phyloP scores from a whole-genome alignment of 2,888 invertebrate species.

The Hemithea aestivaria region DNA sequence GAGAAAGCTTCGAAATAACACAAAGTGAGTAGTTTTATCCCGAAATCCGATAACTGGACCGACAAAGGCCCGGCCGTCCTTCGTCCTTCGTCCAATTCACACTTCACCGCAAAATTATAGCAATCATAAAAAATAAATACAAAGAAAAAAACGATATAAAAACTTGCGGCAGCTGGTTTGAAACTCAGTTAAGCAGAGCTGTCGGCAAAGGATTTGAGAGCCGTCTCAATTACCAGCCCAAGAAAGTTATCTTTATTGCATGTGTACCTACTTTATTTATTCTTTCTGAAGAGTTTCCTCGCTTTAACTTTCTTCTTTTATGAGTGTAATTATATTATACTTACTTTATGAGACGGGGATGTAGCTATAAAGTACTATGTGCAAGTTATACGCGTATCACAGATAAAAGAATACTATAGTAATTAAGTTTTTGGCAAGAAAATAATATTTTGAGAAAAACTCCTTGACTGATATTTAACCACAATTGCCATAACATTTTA shows the following conservation, averaged over 20 bases:
- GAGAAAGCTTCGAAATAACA: slow-evolving; percentile 3
- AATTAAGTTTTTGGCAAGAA: too few relatives aligned
- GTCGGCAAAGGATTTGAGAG: slow-evolving; percentile 59
- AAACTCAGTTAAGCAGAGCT: slow-evolving; percentile 55
- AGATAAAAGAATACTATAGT: too few relatives aligned
- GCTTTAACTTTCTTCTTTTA: slow-evolving; percentile 25
- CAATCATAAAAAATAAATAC: slow-evolving; percentile 43
- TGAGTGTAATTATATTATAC: slow-evolving; percentile 16
- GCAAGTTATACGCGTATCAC: background rate
- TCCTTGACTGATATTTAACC: too few relatives aligned
- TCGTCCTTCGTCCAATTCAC: slow-evolving; percentile 14
- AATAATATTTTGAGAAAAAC: too few relatives aligned
- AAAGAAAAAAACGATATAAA: slow-evolving; percentile 42
- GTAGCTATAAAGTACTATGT: slow-evolving; percentile 1
- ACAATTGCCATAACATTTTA: too few relatives aligned
- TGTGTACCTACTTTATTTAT: slow-evolving; percentile 46
- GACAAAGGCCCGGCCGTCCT: slow-evolving; percentile 8
- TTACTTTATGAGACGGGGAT: slow-evolving; percentile 12
- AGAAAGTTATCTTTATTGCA: slow-evolving; percentile 51
- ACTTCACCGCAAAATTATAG: slow-evolving; percentile 15
- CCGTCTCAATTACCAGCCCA: slow-evolving; percentile 56
- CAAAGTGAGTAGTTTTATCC: slow-evolving; percentile 1
- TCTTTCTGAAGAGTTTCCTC: slow-evolving; percentile 28
- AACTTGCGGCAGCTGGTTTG: slow-evolving; percentile 49
- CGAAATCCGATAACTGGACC: slow-evolving; percentile 7